Evolutionary conservation across 92 coral and sea anemone genomes (phyloP).

Genomic region (Metridium senile): DNA sequence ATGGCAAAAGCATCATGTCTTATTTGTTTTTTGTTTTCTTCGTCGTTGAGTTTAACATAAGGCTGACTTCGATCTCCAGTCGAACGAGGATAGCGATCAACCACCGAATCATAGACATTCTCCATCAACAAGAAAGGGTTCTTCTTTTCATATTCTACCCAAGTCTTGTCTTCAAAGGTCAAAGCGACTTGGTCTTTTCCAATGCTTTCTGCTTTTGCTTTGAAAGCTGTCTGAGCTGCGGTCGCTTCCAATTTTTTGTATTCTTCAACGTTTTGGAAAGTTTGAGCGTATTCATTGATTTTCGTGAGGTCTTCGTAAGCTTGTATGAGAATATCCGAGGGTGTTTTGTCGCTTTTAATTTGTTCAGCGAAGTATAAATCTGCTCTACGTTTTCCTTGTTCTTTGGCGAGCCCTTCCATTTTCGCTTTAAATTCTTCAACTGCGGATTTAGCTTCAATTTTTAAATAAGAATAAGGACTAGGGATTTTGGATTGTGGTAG

Average conservation of each 20-base stretch:
- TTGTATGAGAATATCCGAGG: slow-evolving; percentile 61
- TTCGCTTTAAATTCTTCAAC: slow-evolving; percentile 65
- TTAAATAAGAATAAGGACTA: slow-evolving; percentile 69
- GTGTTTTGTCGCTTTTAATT: slow-evolving; percentile 54
- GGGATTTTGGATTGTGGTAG: slow-evolving; percentile 69
- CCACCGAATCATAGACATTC: slow-evolving; percentile 63
- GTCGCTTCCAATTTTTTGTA: slow-evolving; percentile 69
- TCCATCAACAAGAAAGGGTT: slow-evolving; percentile 53
- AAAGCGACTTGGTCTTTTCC: slow-evolving; percentile 76
- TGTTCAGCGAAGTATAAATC: slow-evolving; percentile 73
- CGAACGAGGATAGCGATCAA: slow-evolving; percentile 76
- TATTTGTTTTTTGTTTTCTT: slow-evolving; percentile 1
- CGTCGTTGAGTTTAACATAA: slow-evolving; percentile 36
- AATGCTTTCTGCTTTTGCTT: slow-evolving; percentile 66
- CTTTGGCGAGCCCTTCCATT: slow-evolving; percentile 78
- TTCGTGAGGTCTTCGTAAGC: slow-evolving; percentile 70
- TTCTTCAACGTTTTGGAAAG: slow-evolving; percentile 73
- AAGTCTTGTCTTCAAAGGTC: slow-evolving; percentile 70
- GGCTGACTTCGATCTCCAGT: slow-evolving; percentile 87
- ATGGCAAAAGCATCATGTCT: slow-evolving; percentile 21
- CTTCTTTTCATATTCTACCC: slow-evolving; percentile 67
- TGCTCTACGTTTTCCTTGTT: slow-evolving; percentile 81
- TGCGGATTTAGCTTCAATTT: slow-evolving; percentile 77
- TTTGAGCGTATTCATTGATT: slow-evolving; percentile 64
- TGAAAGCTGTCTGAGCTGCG: slow-evolving; percentile 81